Evolutionary conservation across 1,140 invertebrate species (phyloP), one percentile per base, ranked within the genome.

Genomic region (Drosophila albomicans): DNA sequence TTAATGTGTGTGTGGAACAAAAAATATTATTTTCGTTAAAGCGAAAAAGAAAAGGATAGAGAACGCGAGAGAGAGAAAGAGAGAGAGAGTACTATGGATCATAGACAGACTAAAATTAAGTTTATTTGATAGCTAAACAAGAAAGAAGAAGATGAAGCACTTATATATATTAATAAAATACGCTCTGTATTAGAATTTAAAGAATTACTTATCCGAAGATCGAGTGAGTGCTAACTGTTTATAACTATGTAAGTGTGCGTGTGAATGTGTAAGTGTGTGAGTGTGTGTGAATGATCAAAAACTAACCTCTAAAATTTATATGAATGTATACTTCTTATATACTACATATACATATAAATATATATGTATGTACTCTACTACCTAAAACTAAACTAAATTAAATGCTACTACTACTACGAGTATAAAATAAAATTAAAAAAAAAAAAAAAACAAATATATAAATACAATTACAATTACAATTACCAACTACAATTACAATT

Each of bases 271-370:
- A 65, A 64, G 32, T 20, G 51, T 56, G 52, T 69, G 41, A 13
- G 72, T 13, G 49, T 67, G 64, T 62, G 49, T 56, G 16, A 15
- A 7, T 10, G 11, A 38, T 35, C 11, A 49, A 59, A 63, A 32
- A 48, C 51, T 66, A 67, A 72, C 74, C 63, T 61, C 76, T 51
- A 77, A 32, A 74, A 67, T 75, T 68, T 78, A 81, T 78, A 81
- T 85, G 64, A 80, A 80, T 85, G 81, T 85, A 85, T 85, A 85
- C 64, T 81, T 80, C 81, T 57, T 25, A 25, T 25, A 25, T 25
- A 4, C 20, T 25, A 25, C 20, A 25, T 25, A 25, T 25, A 25
- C 3, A 25, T 4, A 25, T 25, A 25, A 20, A 20, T 3, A 25
- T 25, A 25, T 25, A 32, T 78, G 81, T 76, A 80, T 81, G 68